Percentiles rank a stretch among this genome's conserved stretches.
These are phyloP conservation scores for Meiosimyza decipiens DNA, from an alignment of 2,888 invertebrate genomes.

Conservation along the genomic window DNA sequence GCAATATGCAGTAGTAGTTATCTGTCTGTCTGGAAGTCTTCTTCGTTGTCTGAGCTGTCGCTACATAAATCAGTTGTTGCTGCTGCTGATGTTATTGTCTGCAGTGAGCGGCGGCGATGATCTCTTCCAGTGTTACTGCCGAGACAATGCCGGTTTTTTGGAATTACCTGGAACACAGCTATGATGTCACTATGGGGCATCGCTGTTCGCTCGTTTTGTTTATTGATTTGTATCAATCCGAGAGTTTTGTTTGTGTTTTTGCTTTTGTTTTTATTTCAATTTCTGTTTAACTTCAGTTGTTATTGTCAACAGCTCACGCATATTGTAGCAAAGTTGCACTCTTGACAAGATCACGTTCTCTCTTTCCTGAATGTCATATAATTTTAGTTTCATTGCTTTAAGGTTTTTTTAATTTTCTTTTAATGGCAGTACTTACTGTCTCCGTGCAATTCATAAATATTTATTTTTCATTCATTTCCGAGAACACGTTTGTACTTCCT, in stretches of 20 bases:
- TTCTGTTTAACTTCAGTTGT: neutral
- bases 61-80: neutral
- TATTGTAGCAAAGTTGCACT: neutral
- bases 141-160: slow-evolving; percentile 12
- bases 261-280: neutral
- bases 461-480: too few relatives aligned
- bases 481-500: too few relatives aligned
- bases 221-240: too few relatives aligned
- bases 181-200: slow-evolving; percentile 13
- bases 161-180: neutral
- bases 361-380: too few relatives aligned
- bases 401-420: neutral
- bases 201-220: neutral
- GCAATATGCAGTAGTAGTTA: too few relatives aligned
- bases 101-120: neutral
- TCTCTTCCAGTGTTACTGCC: slow-evolving; percentile 10
- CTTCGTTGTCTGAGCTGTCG: neutral
- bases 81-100: too few relatives aligned
- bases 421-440: too few relatives aligned
- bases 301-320: neutral
- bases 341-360: neutral
- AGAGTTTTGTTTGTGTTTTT: neutral
- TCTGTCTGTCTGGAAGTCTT: too few relatives aligned
- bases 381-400: too few relatives aligned
- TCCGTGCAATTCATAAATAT: too few relatives aligned